Percentiles rank a stretch among this genome's conserved stretches.
phyloP scores from a whole-genome alignment of 2,888 invertebrate genomes.

The Mesorhabditis sp. region DNA sequence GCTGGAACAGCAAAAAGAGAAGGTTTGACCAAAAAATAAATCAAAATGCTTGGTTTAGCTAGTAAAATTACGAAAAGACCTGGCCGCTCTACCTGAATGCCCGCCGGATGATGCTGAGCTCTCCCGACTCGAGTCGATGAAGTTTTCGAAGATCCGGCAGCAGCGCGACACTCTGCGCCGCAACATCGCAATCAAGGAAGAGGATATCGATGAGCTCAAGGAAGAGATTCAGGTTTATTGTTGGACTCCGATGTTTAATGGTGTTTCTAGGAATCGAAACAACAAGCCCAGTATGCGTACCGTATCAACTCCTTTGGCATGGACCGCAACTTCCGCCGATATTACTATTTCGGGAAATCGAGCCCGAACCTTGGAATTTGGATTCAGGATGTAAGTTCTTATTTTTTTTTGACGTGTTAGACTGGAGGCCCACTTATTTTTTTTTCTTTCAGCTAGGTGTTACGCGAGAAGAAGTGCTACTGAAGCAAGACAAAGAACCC shows the following conservation, averaged over 20 bases:
- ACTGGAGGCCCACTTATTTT: not conserved
- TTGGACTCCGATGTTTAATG: not conserved
- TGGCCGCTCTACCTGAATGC: not conserved
- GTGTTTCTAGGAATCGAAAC: constrained; percentile 10
- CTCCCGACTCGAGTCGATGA: not conserved
- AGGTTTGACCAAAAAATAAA: too few species aligned
- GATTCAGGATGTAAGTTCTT: constrained; percentile 35
- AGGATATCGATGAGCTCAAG: not conserved
- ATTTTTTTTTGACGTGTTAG: not conserved
- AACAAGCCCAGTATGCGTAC: constrained; percentile 8
- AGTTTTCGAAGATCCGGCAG: not conserved
- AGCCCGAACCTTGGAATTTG: constrained; percentile 32
- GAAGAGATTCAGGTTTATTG: not conserved
- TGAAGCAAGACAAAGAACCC: not conserved
- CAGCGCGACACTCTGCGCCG: not conserved
- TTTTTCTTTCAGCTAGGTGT: constrained; percentile 21
- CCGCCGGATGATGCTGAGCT: not conserved
- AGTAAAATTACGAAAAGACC: not conserved
- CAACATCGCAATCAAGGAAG: not conserved
- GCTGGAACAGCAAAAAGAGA: too few species aligned
- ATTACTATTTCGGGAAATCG: constrained; percentile 33
- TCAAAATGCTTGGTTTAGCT: not conserved
- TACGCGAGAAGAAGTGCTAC: constrained; percentile 21
- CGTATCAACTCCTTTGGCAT: constrained; percentile 24
- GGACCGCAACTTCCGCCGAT: constrained; percentile 34